Evolutionary conservation across 1,140 invertebrate species (phyloP), one percentile per base, ranked within the genome.

Genomic region (Maconellicoccus hirsutus): DNA sequence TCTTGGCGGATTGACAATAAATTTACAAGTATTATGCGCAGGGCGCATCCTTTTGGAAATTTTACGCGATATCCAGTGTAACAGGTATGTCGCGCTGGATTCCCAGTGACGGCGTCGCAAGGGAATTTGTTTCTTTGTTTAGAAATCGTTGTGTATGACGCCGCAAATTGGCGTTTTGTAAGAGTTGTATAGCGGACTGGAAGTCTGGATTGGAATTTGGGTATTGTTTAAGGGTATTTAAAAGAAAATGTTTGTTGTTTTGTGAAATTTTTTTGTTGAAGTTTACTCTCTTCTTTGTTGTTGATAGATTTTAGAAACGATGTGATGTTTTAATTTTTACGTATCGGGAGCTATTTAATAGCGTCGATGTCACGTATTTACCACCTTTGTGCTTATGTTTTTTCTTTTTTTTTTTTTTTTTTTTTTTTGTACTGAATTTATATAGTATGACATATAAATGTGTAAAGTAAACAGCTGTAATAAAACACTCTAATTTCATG

Each of bases 401-500:
- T n/a, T n/a, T n/a, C n/a, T n/a, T n/a, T n/a, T 33, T 33, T 33
- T 33, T 33, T 33, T 33, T 33, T 33, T 12, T 33, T 33, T 52
- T 52, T 52, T 52, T 52, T 52, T 52, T 6, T 52, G 42, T 52
- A 52, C 42, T 52, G 42, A 52, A 52, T 52, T 52, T 52, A 52
- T 52, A 52, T 52, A 52, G 42, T 52, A 52, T 52, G 42, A 52
- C 42, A 52, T 52, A 52, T n/a, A n/a, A 52, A 52, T 52, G 42
- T 52, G 42, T 52, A 52, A 52, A 52, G 42, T 52, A 52, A 52
- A 52, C 42, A 6, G 42, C 42, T 52, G 42, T 52, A 52, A 52
- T 52, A 52, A 52, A 52, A 52, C 42, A 52, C 42, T 52, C 42
- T 52, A 52, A 52, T 52, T 52, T 52, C 42, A 52, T 52, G n/a